phyloP scores from a whole-genome alignment of 2,888 invertebrate species.

The Chelonus formosanus region DNA sequence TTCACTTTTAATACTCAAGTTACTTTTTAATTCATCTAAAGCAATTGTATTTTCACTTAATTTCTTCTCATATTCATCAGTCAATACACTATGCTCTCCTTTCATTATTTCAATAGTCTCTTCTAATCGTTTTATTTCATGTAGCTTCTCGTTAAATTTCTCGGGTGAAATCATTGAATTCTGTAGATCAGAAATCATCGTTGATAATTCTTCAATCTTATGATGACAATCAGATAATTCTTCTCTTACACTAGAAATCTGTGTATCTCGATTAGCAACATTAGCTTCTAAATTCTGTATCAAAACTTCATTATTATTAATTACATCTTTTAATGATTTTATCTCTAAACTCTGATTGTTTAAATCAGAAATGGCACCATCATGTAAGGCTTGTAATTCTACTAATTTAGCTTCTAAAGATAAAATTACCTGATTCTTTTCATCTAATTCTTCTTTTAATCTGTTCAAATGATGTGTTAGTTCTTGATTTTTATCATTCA shows the following conservation, averaged over 20 bases:
- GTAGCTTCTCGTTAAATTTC: not conserved
- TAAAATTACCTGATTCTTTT: constrained; percentile 62
- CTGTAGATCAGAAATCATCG: constrained; percentile 40
- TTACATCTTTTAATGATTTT: constrained; percentile 31
- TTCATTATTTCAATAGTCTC: constrained; percentile 43
- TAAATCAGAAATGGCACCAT: constrained; percentile 9
- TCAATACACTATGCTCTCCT: constrained; percentile 39
- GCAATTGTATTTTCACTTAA: constrained; percentile 4
- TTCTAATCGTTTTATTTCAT: constrained; percentile 35
- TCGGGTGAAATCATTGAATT: not conserved
- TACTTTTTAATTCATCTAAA: constrained; percentile 34
- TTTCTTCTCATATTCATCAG: constrained; percentile 25
- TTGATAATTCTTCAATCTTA: constrained; percentile 59
- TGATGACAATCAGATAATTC: constrained; percentile 63
- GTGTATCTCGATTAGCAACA: constrained; percentile 7
- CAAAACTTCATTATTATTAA: constrained; percentile 42
- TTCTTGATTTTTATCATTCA: constrained; percentile 42
- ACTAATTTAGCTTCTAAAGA: constrained; percentile 2
- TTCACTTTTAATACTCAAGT: constrained; percentile 72
- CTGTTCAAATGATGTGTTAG: constrained; percentile 38
- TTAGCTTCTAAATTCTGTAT: constrained; percentile 30
- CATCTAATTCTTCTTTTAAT: constrained; percentile 35
- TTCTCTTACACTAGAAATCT: constrained; percentile 14
- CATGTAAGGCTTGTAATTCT: constrained; percentile 12
- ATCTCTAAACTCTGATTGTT: constrained; percentile 15